phyloP scores from a whole-genome alignment of 2,113 vertebrate genomes.

The Dasypus novemcinctus region DNA sequence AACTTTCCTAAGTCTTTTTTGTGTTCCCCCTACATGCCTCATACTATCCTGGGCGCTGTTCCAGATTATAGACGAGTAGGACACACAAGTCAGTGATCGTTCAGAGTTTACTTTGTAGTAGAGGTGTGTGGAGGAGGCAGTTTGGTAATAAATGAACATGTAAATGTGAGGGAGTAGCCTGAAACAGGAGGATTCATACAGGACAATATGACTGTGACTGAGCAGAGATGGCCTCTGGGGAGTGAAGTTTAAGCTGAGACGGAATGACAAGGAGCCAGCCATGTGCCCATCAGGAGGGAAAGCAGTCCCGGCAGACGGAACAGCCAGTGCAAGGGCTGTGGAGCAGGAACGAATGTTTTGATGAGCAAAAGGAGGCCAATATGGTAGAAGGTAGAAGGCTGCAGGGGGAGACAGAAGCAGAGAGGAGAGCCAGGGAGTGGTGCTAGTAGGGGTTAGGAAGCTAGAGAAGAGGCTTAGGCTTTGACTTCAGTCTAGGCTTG shows the following conservation, averaged over 20 bases:
- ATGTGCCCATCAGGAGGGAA: background rate
- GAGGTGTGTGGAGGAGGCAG: background rate
- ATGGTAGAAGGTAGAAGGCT: background rate
- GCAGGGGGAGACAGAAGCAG: background rate
- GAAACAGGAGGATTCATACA: background rate
- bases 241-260: background rate
- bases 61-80: conserved; percentile 26
- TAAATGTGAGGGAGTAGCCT: background rate
- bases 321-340: fast-evolving
- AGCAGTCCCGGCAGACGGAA: background rate
- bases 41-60: background rate
- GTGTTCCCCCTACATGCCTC: background rate
- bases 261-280: background rate
- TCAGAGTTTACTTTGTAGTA: background rate
- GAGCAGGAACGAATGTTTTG: background rate
- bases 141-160: background rate
- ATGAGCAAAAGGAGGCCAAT: background rate
- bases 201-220: background rate
- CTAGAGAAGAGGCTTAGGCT: background rate
- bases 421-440: background rate
- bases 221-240: background rate
- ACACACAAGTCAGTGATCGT: background rate
- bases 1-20: conserved; percentile 22
- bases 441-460: background rate
- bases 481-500: background rate